Evolutionary conservation across 1,140 invertebrate species (phyloP), one percentile per base, ranked within the genome.

Genomic region (Homarus americanus): DNA sequence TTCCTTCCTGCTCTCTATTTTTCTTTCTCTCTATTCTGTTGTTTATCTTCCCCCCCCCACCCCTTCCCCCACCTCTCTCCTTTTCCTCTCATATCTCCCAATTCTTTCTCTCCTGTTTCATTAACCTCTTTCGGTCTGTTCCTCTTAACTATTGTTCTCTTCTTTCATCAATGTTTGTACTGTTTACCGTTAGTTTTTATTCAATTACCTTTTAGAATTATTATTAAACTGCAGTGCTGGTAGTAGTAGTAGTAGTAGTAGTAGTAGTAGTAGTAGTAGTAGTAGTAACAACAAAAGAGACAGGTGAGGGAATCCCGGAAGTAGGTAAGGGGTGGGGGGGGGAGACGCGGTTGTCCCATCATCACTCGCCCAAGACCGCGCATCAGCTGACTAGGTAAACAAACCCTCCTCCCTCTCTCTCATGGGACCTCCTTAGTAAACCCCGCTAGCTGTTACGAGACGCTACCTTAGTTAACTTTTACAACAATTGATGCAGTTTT

Each of bases 381-480:
- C 63, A 69, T 69, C 63, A 69, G n/a, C n/a, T 69, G 63, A 69
- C 63, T 32, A 7, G 7, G 63, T 69, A 28, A 69, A 69, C 63
- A 69, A 28, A 69, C n/a, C 63, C 5, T 0, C 15, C 4, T n/a
- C n/a, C 63, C 5, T 0, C 15, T 28, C 63, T 69, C 63, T 0
- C 63, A 58, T 17, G 53, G 63, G 63, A 69, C 32, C 28, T 69
- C 63, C 63, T 69, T 63, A 63, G 58, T 24, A 7, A 49, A n/a
- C 44, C 12, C 44, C 44, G 44, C 44, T n/a, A n/a, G n/a, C n/a
- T 10, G 44, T 49, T 49, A 17, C 17, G 44, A 49, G 44, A 49
- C 44, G 17, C 44, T 49, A 49, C 9, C n/a, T n/a, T n/a, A n/a
- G n/a, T n/a, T n/a, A n/a, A n/a, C n/a, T n/a, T n/a, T n/a, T n/a